Evolutionary conservation across 1,140 invertebrate genomes (phyloP).

Genomic region (Drosophila ananassae): DNA sequence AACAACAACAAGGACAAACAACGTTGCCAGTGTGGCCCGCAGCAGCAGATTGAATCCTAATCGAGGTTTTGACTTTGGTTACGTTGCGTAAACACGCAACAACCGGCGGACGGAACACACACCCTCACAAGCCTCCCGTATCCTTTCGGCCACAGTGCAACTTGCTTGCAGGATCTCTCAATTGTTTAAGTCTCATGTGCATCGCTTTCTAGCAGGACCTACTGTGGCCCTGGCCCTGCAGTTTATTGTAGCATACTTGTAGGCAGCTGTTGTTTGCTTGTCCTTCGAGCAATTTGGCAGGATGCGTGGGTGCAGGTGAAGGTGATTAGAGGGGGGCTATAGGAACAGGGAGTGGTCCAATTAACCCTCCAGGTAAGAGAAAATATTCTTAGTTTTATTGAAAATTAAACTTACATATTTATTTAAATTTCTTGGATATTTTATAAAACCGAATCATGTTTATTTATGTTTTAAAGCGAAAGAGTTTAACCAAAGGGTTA

Average conservation of each 20-base stretch:
- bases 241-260: conserved; percentile 75
- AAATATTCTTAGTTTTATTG: not conserved
- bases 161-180: not conserved
- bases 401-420: no score
- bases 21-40: conserved; percentile 52
- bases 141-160: conserved; percentile 12
- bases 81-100: conserved; percentile 82
- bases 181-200: no score
- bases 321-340: conserved; percentile 22
- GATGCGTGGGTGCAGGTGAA: conserved; percentile 1
- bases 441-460: no score
- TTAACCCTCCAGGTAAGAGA: conserved; percentile 4
- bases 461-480: no score
- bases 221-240: conserved; percentile 41
- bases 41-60: conserved; percentile 81
- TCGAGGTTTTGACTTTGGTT: conserved; percentile 82
- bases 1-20: conserved; percentile 59
- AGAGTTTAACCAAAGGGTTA: not conserved
- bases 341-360: not conserved
- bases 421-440: no score
- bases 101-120: conserved; percentile 44
- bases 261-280: conserved; percentile 66
- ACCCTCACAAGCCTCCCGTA: conserved; percentile 4
- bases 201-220: not conserved
- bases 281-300: conserved; percentile 33